phyloP scores from a whole-genome alignment of 2,113 vertebrate species.

The Microtus oregoni region DNA sequence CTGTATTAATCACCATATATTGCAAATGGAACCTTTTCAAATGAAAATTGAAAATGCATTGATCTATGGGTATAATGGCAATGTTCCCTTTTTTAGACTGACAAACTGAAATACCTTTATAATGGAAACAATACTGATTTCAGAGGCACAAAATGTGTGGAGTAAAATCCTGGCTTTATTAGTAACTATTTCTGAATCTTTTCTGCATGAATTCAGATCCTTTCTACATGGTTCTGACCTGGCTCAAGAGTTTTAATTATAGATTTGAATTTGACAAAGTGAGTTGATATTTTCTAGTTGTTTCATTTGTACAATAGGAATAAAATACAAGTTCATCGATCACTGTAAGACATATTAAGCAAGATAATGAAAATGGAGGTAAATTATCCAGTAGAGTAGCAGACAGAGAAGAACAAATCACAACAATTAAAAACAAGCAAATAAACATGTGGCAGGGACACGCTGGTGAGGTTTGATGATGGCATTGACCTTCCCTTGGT shows the following conservation, averaged over 20 bases:
- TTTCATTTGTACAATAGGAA: neutral
- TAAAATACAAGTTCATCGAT: neutral
- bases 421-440: neutral
- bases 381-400: neutral
- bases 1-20: neutral
- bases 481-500: neutral
- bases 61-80: neutral
- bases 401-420: neutral
- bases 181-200: neutral
- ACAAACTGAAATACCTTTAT: neutral
- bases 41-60: neutral
- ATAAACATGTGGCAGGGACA: neutral
- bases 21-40: neutral
- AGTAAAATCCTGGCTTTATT: neutral
- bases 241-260: too few relatives aligned
- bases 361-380: neutral
- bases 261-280: neutral
- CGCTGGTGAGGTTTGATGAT: neutral
- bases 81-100: neutral
- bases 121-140: neutral
- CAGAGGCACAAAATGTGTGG: neutral
- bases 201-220: too few relatives aligned
- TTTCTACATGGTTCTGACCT: too few relatives aligned
- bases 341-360: neutral
- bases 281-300: neutral